These are phyloP conservation scores for Rosalia funebris DNA, from an alignment of 2,888 invertebrate species.

Conservation along the genomic window DNA sequence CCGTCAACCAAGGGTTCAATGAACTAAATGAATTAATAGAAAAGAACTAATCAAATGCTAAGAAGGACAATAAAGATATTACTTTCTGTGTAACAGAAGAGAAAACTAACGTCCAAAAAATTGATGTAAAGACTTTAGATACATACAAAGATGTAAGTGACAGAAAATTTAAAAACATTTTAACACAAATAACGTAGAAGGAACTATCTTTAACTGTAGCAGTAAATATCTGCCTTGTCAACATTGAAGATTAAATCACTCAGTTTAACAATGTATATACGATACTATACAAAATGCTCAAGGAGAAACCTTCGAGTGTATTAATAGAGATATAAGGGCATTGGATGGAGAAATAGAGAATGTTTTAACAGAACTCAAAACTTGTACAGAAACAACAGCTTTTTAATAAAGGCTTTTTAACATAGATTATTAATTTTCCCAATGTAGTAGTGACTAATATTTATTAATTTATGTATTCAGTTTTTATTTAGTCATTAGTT, in stretches of 20 bases:
- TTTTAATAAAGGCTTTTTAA: constrained; percentile 5
- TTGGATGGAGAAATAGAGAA: not conserved
- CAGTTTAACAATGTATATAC: not conserved
- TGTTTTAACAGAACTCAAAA: not conserved
- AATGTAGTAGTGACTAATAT: not conserved
- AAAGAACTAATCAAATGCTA: not conserved
- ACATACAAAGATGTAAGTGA: not conserved
- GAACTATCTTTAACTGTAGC: not conserved
- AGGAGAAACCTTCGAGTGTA: not conserved
- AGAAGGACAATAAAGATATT: not conserved
- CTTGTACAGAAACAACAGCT: not conserved
- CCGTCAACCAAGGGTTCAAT: not conserved
- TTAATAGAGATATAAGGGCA: not conserved
- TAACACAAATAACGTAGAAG: not conserved
- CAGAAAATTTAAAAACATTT: not conserved
- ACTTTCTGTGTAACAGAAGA: constrained; percentile 5
- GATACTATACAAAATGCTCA: not conserved
- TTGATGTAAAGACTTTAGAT: not conserved
- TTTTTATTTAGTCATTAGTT: not conserved
- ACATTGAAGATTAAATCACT: not conserved
- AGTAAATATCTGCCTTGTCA: not conserved
- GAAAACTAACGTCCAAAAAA: not conserved
- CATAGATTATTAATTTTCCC: constrained; percentile 11
- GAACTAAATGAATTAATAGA: not conserved
- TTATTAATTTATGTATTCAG: not conserved